Conservation (phyloP, 2,888 invertebrate genomes). For the Entomobrya multifasciata region DNA sequence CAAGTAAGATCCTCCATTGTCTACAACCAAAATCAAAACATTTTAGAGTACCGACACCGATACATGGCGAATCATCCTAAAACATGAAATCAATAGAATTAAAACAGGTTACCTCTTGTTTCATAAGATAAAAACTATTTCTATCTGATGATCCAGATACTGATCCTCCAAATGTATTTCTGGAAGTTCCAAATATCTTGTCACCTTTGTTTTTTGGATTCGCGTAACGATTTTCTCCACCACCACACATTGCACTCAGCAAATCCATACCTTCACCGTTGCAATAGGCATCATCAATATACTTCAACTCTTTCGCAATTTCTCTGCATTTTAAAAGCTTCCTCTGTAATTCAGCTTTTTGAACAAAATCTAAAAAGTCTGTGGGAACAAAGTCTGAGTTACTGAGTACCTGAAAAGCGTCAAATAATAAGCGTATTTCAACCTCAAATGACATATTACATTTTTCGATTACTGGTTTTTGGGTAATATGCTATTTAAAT, state of each 20-base stretch:
- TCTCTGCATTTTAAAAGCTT: constrained; percentile 53
- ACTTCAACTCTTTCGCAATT: background rate
- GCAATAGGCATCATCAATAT: background rate
- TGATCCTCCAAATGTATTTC: background rate
- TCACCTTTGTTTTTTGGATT: background rate
- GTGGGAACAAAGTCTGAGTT: constrained; percentile 5
- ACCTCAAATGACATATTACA: no score
- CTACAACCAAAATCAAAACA: constrained; percentile 26
- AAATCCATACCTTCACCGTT: background rate
- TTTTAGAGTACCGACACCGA: no score
- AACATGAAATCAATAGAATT: no score
- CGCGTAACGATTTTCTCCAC: background rate
- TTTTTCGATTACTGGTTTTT: no score
- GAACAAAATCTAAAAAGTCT: constrained; percentile 30
- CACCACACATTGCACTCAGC: constrained; percentile 22
- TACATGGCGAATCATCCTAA: no score
- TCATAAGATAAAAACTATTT: background rate
- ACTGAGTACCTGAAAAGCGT: constrained; percentile 36
- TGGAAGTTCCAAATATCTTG: background rate
- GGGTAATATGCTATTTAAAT: no score
- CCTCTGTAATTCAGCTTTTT: constrained; percentile 32
- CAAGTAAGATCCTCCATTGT: constrained; percentile 55
- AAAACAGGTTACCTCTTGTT: constrained; percentile 45
- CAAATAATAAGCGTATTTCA: background rate
- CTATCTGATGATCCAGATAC: background rate